Base-by-base conservation (phyloP, 2,888 invertebrate genomes). In the Elegia similella region DNA sequence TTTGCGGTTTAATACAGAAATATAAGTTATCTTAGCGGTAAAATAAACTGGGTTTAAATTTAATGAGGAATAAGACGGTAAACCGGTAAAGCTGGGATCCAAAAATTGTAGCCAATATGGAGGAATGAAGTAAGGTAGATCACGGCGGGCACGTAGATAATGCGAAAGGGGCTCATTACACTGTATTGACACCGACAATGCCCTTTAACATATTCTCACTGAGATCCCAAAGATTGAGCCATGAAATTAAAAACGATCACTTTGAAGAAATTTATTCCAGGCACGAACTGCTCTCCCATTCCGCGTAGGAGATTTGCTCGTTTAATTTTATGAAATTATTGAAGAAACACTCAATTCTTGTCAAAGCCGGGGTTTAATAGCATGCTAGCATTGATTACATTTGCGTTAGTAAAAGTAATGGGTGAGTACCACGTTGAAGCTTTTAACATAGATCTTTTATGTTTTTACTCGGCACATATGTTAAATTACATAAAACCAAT, bases 181-280 rank as follows among this genome's bases (percentile, higher is more conserved):
- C 75, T 78, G 86, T 88, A 88, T 88, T 88, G 88, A 88, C 88
- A 87, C 84, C 88, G 87, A 88, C 88, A 88, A 89, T 88, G 89
- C 86, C 88, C 88, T 80, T 88, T 88, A 88, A 88, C 88, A 88
- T 89, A 88, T 87, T 89, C 88, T 82, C 84, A 78, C 82, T 80
- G 82, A 89, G 89, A 87, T 89, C 83, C 87, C 86, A 84, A 88
- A 89, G 89, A 91, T 90, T 88, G 88, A 91, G 88, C 89, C 88
- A 88, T 90, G 89, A 88, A 91, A 89, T 88, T 89, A 89, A 89
- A 91, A 90, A 90, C 89, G 89, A 90, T 86, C 90, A 84, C 88
- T 88, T 85, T 86, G 85, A 84, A 86, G 87, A 88, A 90, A 91
- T 91, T 89, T 89, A 91, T 90, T 90, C 90, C 76, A 82, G 71